Conservation (phyloP, 2,888 invertebrate genomes). For the Andrena marginata region DNA sequence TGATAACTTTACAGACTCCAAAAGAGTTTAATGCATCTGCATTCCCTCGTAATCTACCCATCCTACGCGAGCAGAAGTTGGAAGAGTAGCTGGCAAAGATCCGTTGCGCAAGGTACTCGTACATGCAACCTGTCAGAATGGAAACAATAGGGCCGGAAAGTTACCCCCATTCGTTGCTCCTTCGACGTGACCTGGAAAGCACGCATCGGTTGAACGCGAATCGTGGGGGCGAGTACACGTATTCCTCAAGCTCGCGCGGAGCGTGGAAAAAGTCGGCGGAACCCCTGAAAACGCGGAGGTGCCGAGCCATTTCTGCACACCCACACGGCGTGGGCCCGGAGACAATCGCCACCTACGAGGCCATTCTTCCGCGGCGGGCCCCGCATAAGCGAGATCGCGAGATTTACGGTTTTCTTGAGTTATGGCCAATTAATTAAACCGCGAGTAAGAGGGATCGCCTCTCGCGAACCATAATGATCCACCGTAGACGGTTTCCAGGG, state of each 20-base stretch:
- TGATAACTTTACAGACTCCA: no score
- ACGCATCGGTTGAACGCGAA: neutral
- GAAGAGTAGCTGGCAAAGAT: neutral
- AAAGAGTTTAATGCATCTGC: no score
- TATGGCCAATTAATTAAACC: slow-evolving; percentile 82
- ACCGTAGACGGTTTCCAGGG: slow-evolving; percentile 26
- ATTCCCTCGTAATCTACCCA: neutral
- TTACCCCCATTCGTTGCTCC: neutral
- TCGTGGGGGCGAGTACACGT: neutral
- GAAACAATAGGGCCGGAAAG: neutral
- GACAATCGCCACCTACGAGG: slow-evolving; percentile 83
- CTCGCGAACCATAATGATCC: slow-evolving; percentile 59
- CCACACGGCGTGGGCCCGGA: slow-evolving; percentile 83
- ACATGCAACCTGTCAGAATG: neutral
- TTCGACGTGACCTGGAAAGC: slow-evolving; percentile 12
- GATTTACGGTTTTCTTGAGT: slow-evolving; percentile 83
- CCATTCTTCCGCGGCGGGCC: slow-evolving; percentile 73
- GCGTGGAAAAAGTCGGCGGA: slow-evolving; percentile 25
- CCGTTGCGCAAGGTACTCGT: neutral
- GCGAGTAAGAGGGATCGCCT: slow-evolving; percentile 55
- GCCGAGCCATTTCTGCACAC: slow-evolving; percentile 71
- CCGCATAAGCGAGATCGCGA: slow-evolving; percentile 68
- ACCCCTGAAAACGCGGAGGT: slow-evolving; percentile 40
- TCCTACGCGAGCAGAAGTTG: neutral
- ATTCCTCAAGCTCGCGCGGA: slow-evolving; percentile 4